Evolutionary conservation across 2,113 vertebrate genomes (phyloP), one percentile per base, ranked within the genome.

Genomic region (Rhizomys pruinosus): DNA sequence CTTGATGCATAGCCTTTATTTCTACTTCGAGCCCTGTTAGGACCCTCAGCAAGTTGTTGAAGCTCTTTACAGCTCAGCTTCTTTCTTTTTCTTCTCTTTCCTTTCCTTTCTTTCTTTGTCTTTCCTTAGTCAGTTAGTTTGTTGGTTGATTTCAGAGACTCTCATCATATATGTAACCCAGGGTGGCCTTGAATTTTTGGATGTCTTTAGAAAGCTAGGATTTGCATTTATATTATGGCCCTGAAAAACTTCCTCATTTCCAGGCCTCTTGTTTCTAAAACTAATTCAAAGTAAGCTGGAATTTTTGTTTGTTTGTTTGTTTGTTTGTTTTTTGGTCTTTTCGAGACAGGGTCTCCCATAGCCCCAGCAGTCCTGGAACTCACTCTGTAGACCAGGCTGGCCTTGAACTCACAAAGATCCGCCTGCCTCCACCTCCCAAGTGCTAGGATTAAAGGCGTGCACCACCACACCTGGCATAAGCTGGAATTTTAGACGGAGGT

Each of bases 151-250:
- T 47, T 64, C 66, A 27, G 80, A 63, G 39, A 82, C 10, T 64
- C 4, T 82, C 63, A 44, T 39, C 66, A 64, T 20, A 64, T 66
- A 44, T 44, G 39, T 39, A 80, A 23, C 10, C 37, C 17, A 44
- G 42, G 29, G 2, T 84, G 29, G 17, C 61, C 64, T 66, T 22
- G 17, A 66, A 66, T 27, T 44, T 7, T 90, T 68, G 16, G 23
- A 3, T 89, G 77, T 80, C 10, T 79, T 89, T 87, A 22, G 44
- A 87, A 87, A 94, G 76, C 5, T 27, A 89, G 34, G 12, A n/a
- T 94, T 96, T 94, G 25, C 32, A 89, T 89, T 96, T 95, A 76
- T 92, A 77, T 72, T 81, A 63, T 52, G 34, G 32, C 8, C 34
- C 74, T 68, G 44, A 92, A 90, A 63, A 88, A 84, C n/a, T 55